Evolutionary conservation across 2,113 vertebrate genomes (phyloP).

Genomic region (Spea multiplicata): DNA sequence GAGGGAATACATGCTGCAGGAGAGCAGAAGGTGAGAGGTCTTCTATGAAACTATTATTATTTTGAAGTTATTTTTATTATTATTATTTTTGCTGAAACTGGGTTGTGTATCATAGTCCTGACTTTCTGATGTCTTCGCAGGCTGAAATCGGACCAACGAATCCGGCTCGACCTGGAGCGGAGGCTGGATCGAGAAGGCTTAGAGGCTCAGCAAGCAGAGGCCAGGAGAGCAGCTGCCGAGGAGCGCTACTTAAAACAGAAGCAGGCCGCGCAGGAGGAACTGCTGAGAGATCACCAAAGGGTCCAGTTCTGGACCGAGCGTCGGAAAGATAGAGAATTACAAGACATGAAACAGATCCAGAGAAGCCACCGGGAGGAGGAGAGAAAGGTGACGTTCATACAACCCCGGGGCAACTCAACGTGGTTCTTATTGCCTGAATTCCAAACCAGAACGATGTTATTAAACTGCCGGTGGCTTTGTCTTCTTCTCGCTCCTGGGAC

Average conservation of each 20-base stretch:
- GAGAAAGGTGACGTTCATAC: constrained; percentile 49
- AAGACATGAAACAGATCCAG: constrained; percentile 23
- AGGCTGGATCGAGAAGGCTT: constrained; percentile 52
- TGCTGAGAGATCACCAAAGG: constrained; percentile 51
- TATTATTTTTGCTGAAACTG: too few relatives aligned
- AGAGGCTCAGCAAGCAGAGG: constrained; percentile 42
- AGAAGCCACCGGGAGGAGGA: constrained; percentile 40
- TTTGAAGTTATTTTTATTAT: too few relatives aligned
- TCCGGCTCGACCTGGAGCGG: constrained; percentile 52
- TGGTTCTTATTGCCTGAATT: too few relatives aligned
- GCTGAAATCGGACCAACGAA: constrained; percentile 51
- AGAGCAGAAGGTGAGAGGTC: constrained; percentile 51
- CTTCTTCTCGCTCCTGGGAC: too few relatives aligned
- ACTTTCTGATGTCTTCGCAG: constrained; percentile 34
- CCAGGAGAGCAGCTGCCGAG: constrained; percentile 52
- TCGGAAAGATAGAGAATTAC: constrained; percentile 33
- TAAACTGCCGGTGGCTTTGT: too few relatives aligned
- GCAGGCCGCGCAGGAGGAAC: constrained; percentile 23
- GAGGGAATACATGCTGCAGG: rapidly evolving
- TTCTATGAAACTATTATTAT: not conserved
- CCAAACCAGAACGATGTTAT: too few relatives aligned
- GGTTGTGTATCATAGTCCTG: too few relatives aligned
- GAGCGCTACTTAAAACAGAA: constrained; percentile 54
- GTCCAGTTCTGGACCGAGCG: constrained; percentile 50
- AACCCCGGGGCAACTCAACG: too few relatives aligned